Evolutionary conservation across 1,140 invertebrate species (phyloP), one percentile per base, ranked within the genome.

Genomic region (Euglossa dilemma): DNA sequence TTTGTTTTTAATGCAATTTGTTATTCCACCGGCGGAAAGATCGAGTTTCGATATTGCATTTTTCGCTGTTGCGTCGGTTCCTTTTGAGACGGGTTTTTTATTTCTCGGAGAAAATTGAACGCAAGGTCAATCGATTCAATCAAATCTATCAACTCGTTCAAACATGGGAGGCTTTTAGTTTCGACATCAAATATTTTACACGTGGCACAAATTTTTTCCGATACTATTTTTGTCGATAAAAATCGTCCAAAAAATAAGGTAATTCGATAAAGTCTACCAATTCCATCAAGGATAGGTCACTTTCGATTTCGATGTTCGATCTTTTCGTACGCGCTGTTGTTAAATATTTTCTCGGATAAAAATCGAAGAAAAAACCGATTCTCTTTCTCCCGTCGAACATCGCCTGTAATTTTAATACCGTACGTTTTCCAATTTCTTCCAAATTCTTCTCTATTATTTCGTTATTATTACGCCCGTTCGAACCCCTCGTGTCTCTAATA

Each of bases 121-220:
- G 59, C 74, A 52, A 76, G 74, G 59, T 76, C 59, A 64, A 64
- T 63, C 74, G 61, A 52, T 76, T 61, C 45, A 76, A 76, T 76
- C 59, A 50, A 64, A 76, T 76, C 74, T 64, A 64, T 76, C 59
- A 76, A 64, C 69, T 81, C 50, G 61, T 75, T 66, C 59, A 81
- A 74, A 74, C 71, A 56, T 43, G 23, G n/a, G 8, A 43, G 50
- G 61, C 47, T 75, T 75, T 75, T 75, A 47, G 71, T 64, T 81
- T 81, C 79, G n/a, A n/a, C 43, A 28, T 75, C n/a, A 56, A 81
- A 81, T 81, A 75, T 75, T 47, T 64, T 66, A 81, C 61, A 66
- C 69, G 56, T 52, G 43, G 45, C 67, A 50, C 61, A 66, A 66
- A 66, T 81, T 75, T 56, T 76, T 75, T 81, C 23, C 59, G 28